phyloP scores from a whole-genome alignment of 2,113 vertebrate species.

The Hippocampus guttulatus region DNA sequence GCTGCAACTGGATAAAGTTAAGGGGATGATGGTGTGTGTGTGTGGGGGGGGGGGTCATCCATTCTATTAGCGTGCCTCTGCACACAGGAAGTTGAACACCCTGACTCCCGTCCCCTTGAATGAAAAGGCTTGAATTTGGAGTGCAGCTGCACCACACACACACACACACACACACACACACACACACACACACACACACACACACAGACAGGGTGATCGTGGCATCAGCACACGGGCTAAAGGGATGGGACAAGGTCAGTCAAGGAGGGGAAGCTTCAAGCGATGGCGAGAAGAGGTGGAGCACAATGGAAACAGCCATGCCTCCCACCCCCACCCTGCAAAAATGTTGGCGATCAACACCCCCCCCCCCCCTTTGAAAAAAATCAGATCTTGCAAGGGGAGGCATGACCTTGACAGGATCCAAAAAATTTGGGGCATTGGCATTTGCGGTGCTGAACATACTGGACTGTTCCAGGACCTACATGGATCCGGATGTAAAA shows the following conservation, averaged over 20 bases:
- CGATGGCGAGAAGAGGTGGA: not conserved
- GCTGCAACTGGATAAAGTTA: constrained; percentile 66
- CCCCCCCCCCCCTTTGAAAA: no score
- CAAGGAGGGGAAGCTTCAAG: not conserved
- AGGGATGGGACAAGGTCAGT: not conserved
- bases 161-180: constrained; percentile 5
- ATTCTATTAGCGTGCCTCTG: constrained; percentile 7
- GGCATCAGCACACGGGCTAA: not conserved
- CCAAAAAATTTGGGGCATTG: no score
- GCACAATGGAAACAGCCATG: not conserved
- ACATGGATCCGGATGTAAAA: no score
- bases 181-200: constrained; percentile 19
- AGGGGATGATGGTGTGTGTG: constrained; percentile 4
- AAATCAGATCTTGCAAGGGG: no score
- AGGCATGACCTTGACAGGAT: no score
- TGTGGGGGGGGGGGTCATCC: constrained; percentile 40
- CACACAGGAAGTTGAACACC: constrained; percentile 32
- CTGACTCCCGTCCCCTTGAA: constrained; percentile 1
- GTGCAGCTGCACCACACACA: constrained; percentile 51
- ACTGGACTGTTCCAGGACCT: no score
- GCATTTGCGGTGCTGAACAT: no score
- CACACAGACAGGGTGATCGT: not conserved
- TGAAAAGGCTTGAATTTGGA: constrained; percentile 43
- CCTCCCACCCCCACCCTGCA: no score
- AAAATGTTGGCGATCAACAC: no score